A percentile compares a stretch with the other conserved stretches of the same genome.
Evolutionary conservation across 2,113 vertebrate genomes (phyloP).

Genomic region (Sceloporus undulatus): DNA sequence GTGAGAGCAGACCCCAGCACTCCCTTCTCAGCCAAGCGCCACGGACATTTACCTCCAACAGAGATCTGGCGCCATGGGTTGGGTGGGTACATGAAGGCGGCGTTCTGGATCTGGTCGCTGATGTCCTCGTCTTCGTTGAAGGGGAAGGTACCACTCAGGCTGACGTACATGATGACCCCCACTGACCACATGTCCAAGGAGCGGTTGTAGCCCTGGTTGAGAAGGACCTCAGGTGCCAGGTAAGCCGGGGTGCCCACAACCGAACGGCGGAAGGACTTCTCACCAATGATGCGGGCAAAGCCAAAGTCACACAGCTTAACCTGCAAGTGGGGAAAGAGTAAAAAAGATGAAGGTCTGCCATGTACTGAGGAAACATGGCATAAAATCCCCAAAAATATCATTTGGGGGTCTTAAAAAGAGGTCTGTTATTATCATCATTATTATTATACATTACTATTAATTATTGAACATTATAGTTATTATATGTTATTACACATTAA

Average conservation of each 20-base stretch:
- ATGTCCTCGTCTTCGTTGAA: slow-evolving; percentile 96
- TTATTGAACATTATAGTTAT: too few relatives aligned
- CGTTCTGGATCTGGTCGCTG: slow-evolving; percentile 94
- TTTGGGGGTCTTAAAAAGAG: too few relatives aligned
- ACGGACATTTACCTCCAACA: slow-evolving; percentile 78
- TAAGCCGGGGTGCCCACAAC: slow-evolving; percentile 94
- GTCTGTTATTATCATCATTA: too few relatives aligned
- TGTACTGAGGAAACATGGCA: too few relatives aligned
- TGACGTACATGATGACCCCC: slow-evolving; percentile 94
- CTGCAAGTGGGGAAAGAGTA: slow-evolving; percentile 54
- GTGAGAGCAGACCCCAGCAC: too few relatives aligned
- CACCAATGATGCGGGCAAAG: slow-evolving; percentile 92
- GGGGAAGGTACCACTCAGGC: slow-evolving; percentile 92
- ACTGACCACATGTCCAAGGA: slow-evolving; percentile 96
- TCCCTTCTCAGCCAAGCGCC: too few relatives aligned
- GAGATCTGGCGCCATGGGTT: slow-evolving; percentile 92
- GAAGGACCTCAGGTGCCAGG: slow-evolving; percentile 89
- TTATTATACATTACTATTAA: too few relatives aligned
- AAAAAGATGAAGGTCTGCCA: too few relatives aligned
- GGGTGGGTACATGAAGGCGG: slow-evolving; percentile 93
- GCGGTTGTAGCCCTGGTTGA: slow-evolving; percentile 94
- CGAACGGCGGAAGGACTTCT: slow-evolving; percentile 93
- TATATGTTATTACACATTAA: too few relatives aligned
- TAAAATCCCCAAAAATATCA: too few relatives aligned
- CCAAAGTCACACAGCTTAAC: slow-evolving; percentile 95